phyloP scores from a whole-genome alignment of 2,113 vertebrate species.

The Craseonycteris thonglongyai region DNA sequence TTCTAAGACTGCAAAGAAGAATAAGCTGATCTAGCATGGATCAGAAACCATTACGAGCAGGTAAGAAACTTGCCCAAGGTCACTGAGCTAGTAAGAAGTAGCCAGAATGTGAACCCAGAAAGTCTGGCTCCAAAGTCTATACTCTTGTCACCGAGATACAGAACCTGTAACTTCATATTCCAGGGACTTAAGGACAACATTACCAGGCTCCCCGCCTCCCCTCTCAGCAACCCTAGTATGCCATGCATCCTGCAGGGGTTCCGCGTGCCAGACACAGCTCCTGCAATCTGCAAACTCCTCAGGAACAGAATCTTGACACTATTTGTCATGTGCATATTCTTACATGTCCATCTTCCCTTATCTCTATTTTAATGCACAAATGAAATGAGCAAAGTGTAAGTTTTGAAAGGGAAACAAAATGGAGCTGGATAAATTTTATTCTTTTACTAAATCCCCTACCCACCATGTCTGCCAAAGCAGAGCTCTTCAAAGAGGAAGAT shows the following conservation, averaged over 20 bases:
- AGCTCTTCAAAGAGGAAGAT: neutral
- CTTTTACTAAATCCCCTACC: neutral
- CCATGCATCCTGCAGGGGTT: neutral
- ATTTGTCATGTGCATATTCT: neutral
- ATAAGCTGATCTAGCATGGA: neutral
- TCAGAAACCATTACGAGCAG: neutral
- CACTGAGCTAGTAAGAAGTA: neutral
- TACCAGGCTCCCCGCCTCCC: neutral
- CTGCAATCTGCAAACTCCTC: neutral
- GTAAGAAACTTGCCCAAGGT: neutral
- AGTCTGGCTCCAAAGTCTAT: neutral
- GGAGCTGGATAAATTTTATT: neutral
- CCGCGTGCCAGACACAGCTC: neutral
- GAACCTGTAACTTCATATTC: neutral
- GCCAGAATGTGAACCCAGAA: neutral
- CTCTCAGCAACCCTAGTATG: neutral
- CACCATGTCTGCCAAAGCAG: neutral
- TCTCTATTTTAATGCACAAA: neutral
- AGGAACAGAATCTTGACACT: neutral
- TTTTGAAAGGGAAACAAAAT: neutral
- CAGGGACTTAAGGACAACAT: neutral
- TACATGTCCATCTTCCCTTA: neutral
- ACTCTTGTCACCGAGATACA: fast-evolving
- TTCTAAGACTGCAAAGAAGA: neutral
- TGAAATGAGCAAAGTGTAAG: neutral